Evolutionary conservation across 2,113 vertebrate genomes (phyloP), one percentile per base, ranked within the genome.

Genomic region (Neoarius graeffei): DNA sequence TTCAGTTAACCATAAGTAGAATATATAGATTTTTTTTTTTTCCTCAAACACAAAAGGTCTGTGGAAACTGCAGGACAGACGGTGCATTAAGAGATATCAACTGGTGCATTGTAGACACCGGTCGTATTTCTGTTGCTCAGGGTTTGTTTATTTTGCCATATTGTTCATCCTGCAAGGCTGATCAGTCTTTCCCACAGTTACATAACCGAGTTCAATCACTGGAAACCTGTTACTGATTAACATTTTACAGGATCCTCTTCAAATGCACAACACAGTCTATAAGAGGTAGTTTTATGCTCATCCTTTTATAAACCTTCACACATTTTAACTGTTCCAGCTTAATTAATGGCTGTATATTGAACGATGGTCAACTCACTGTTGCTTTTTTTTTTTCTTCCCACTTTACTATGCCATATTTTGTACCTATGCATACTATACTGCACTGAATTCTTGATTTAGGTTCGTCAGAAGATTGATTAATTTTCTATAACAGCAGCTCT

Each of bases 151-250:
- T 42, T 73, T 50, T 80, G 52, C n/a, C 25, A 11, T 13, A n/a
- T 30, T 50, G 25, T 54, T 83, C 35, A 42, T 73, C 69, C 35
- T 73, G 35, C 35, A 48, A 50, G 42, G 3, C 27, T 59, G 67
- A 90, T 86, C 73, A 17, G 6, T 67, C 69, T 15, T 60, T 48
- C 50, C 50, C 8, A 60, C n/a, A 67, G 83, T 67, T 88, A 66
- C 71, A 89, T 71, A 62, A 85, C 77, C 56, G 15, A 62, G 82
- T 81, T 84, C 25, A 93, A 86, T 91, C 85, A 90, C 67, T 59
- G 54, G 90, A 52, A 50, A 89, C 60, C 74, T 84, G 80, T 87
- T 80, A 90, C 60, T 83, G 73, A 91, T 90, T 89, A 81, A 56
- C 27, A 30, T 48, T 59, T 14, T 15, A 50, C 7, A 81, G 11